Percentiles rank a stretch among this genome's conserved stretches.
phyloP scores from a whole-genome alignment of 2,113 vertebrate genomes.

The Varanus salvator region DNA sequence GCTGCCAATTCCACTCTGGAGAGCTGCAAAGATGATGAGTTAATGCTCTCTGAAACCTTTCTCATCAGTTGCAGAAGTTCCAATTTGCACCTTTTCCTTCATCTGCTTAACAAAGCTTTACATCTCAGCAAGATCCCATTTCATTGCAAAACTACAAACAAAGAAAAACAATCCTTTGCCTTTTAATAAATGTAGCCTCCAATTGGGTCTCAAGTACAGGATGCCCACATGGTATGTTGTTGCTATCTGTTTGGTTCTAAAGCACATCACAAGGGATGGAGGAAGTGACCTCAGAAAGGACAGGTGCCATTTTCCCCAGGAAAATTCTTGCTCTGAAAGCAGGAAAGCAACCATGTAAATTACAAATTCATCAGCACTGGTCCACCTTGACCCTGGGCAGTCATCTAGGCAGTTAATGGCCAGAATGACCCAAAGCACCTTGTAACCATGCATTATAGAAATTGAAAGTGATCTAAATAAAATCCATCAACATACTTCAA shows the following conservation, averaged over 20 bases:
- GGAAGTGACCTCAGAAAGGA: neutral
- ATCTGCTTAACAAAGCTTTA: conserved; percentile 6
- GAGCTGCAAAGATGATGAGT: conserved; percentile 42
- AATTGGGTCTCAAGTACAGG: neutral
- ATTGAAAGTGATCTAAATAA: neutral
- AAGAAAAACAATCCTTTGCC: fast-evolving
- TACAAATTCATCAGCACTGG: neutral
- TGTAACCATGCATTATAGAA: too few species aligned
- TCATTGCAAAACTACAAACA: neutral
- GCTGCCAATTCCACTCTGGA: conserved; percentile 50
- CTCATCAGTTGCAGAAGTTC: conserved; percentile 15
- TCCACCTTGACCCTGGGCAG: neutral
- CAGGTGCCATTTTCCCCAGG: neutral
- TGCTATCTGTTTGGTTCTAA: neutral
- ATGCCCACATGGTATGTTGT: neutral
- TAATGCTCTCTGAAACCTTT: conserved; percentile 52
- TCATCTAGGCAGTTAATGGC: neutral
- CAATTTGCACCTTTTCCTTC: conserved; percentile 24
- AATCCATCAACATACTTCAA: neutral
- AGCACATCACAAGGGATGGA: neutral
- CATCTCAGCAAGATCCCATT: neutral
- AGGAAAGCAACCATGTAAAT: neutral
- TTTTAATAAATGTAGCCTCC: neutral
- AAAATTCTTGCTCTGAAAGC: neutral
- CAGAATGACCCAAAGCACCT: neutral